Evolutionary conservation across 2,113 vertebrate genomes (phyloP).

Genomic region (Anolis carolinensis): DNA sequence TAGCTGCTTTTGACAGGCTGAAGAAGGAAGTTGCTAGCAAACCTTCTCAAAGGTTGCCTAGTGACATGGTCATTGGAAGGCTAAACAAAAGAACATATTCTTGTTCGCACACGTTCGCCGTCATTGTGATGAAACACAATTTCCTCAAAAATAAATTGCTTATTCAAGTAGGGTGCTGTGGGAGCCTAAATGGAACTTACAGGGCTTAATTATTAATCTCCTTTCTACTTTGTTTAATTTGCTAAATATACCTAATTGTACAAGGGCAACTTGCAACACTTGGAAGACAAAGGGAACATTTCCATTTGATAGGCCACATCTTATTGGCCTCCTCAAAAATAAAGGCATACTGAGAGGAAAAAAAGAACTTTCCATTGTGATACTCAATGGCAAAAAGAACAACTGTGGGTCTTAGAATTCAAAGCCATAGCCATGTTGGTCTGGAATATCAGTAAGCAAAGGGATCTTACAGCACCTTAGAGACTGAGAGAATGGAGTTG

Average conservation of each 20-base stretch:
- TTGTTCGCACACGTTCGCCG: slow-evolving; percentile 5
- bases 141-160: slow-evolving; percentile 27
- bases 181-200: slow-evolving; percentile 40
- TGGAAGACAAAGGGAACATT: neutral
- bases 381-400: neutral
- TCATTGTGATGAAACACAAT: slow-evolving; percentile 4
- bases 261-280: slow-evolving; percentile 3
- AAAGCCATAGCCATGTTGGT: neutral
- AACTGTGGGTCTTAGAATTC: neutral
- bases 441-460: too few species aligned
- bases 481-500: too few species aligned
- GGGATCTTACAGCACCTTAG: too few species aligned
- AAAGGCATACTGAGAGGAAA: neutral
- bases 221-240: slow-evolving; percentile 43
- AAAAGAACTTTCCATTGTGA: neutral
- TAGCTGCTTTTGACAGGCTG: slow-evolving; percentile 43
- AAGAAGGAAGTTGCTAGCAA: slow-evolving; percentile 38
- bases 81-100: slow-evolving; percentile 14
- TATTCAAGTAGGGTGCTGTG: neutral
- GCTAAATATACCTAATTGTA: neutral
- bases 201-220: slow-evolving; percentile 30
- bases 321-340: neutral
- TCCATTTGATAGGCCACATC: neutral
- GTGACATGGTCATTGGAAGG: neutral
- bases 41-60: slow-evolving; percentile 20